A percentile compares a stretch with the other conserved stretches of the same genome.
phyloP scores from a whole-genome alignment of 2,888 invertebrate genomes.

The Cyclophora albipunctata region DNA sequence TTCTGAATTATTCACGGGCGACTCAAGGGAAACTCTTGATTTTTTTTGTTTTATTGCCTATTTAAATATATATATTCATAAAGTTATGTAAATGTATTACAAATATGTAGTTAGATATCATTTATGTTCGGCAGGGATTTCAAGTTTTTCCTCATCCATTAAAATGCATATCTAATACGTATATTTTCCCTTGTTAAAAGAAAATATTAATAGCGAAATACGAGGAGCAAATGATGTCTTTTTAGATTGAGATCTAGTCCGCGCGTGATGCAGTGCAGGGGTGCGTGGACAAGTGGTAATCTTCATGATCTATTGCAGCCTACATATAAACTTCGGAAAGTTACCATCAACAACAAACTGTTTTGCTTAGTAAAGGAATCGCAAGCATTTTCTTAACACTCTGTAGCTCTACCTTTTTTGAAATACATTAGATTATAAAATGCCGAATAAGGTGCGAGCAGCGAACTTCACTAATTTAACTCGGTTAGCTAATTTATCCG shows the following conservation, averaged over 20 bases:
- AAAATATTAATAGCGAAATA: conserved; percentile 28
- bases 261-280: conserved; percentile 18
- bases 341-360: too few species aligned
- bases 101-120: too few species aligned
- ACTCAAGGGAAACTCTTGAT: too few species aligned
- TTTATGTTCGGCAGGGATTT: too few species aligned
- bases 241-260: conserved; percentile 33
- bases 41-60: too few species aligned
- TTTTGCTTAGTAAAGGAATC: too few species aligned
- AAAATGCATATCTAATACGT: conserved; percentile 27
- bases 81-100: too few species aligned
- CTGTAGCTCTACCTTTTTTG: conserved; percentile 3
- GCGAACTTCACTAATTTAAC: conserved; percentile 54
- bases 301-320: conserved; percentile 25
- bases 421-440: conserved; percentile 22
- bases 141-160: conserved; percentile 10
- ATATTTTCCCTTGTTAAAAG: conserved; percentile 29
- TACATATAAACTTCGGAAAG: too few species aligned
- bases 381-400: too few species aligned
- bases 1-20: too few species aligned
- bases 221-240: conserved; percentile 27
- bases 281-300: conserved; percentile 14
- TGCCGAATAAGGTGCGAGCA: conserved; percentile 26
- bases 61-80: too few species aligned
- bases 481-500: conserved; percentile 66